Conservation (phyloP, 2,113 vertebrate genomes). For the Glaucomys volans region DNA sequence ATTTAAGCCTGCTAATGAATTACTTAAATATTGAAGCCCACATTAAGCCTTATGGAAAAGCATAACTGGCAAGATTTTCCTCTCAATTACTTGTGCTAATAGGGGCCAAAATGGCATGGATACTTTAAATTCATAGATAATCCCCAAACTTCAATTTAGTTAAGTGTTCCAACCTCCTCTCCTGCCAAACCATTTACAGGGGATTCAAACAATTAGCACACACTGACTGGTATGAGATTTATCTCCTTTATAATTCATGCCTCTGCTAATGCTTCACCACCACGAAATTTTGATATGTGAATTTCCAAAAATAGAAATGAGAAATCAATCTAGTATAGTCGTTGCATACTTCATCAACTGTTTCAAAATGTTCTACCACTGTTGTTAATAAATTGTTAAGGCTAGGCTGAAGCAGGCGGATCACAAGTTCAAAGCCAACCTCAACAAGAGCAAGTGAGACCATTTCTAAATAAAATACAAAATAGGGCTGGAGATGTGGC, state of each 20-base stretch:
- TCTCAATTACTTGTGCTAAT: conserved; percentile 81
- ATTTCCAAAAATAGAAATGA: conserved; percentile 52
- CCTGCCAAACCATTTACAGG: conserved; percentile 65
- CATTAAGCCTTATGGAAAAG: conserved; percentile 75
- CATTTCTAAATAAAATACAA: no score
- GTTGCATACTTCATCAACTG: not conserved
- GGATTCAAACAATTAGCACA: conserved; percentile 69
- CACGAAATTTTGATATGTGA: not conserved
- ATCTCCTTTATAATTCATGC: conserved; percentile 39
- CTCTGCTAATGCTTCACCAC: not conserved
- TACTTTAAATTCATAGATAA: conserved; percentile 80
- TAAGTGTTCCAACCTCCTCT: conserved; percentile 74
- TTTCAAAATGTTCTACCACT: not conserved
- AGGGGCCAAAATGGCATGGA: conserved; percentile 75
- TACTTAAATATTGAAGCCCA: conserved; percentile 72
- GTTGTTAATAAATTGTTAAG: not conserved
- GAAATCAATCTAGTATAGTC: not conserved
- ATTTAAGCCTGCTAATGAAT: conserved; percentile 72
- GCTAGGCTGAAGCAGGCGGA: not conserved
- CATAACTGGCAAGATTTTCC: conserved; percentile 80
- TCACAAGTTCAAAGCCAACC: no score
- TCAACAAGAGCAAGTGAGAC: no score
- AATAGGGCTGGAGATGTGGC: no score
- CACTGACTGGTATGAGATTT: conserved; percentile 41
- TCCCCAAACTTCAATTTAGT: conserved; percentile 80